phyloP scores from a whole-genome alignment of 2,797 vertebrate genomes.

The Phrynocephalus guinanensis region DNA sequence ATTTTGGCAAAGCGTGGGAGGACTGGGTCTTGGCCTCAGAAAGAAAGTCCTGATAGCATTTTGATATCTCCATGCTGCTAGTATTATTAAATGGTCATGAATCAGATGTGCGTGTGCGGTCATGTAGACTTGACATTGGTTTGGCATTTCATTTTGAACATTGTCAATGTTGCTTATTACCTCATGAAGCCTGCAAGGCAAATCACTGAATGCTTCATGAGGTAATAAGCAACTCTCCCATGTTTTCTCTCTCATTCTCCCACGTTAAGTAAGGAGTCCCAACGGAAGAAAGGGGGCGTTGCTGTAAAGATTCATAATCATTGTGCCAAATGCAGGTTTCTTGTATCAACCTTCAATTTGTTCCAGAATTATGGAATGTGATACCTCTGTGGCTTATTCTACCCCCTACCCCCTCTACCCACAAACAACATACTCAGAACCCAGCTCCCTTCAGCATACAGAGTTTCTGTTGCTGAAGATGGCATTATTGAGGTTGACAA shows the following conservation, averaged over 20 bases:
- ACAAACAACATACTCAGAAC: background rate
- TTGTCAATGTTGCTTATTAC: background rate
- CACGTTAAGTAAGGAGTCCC: background rate
- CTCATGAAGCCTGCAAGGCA: background rate
- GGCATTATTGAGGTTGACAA: background rate
- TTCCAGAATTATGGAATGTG: background rate
- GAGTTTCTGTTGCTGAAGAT: background rate
- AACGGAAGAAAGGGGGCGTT: background rate
- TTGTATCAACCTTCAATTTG: background rate
- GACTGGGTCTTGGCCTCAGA: background rate
- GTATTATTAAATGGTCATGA: background rate
- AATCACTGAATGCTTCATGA: background rate
- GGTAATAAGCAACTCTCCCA: background rate
- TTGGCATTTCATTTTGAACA: background rate
- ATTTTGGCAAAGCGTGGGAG: background rate
- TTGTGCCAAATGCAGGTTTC: background rate
- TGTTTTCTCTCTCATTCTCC: background rate
- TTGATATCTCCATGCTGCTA: background rate
- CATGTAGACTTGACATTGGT: background rate
- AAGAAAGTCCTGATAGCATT: background rate
- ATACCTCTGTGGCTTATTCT: background rate
- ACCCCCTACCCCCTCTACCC: background rate
- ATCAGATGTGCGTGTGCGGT: background rate
- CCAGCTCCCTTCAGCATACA: background rate
- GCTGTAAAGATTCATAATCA: background rate